phyloP scores from a whole-genome alignment of 2,797 vertebrate species.

The Onychomys leucogaster region DNA sequence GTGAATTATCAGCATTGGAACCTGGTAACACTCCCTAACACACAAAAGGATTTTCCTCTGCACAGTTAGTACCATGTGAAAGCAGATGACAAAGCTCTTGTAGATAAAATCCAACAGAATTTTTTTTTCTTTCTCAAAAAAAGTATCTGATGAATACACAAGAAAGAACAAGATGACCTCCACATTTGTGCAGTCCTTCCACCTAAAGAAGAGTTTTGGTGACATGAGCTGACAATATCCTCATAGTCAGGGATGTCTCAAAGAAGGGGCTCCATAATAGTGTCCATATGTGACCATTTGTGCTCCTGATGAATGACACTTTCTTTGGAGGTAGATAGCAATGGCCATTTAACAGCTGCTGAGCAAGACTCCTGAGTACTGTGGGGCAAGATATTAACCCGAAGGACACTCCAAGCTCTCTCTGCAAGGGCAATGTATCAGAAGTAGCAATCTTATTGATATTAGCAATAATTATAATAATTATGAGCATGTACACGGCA shows the following conservation, averaged over 20 bases:
- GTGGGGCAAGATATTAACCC: not conserved
- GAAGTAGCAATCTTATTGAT: conserved; percentile 74
- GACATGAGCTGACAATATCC: not conserved
- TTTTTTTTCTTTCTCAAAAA: not conserved
- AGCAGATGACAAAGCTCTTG: conserved; percentile 21
- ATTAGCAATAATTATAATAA: conserved; percentile 82
- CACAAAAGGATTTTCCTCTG: conserved; percentile 38
- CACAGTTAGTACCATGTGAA: conserved; percentile 28
- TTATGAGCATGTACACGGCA: conserved; percentile 70
- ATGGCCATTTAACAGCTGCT: not conserved
- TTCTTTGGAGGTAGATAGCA: not conserved
- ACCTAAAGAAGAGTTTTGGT: conserved; percentile 3
- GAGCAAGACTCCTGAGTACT: conserved; percentile 7
- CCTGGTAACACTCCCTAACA: not conserved
- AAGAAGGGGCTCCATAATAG: not conserved
- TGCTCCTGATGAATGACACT: not conserved
- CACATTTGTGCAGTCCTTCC: not conserved
- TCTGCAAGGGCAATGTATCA: conserved; percentile 46
- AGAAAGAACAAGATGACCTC: conserved; percentile 33
- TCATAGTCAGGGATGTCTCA: not conserved
- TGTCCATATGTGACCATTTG: not conserved
- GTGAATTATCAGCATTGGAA: not conserved
- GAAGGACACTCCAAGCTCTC: conserved; percentile 33
- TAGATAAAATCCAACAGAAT: conserved; percentile 50
- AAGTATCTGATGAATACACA: conserved; percentile 44